Evolutionary conservation across 2,797 vertebrate species (phyloP).

Genomic region (Sebastes taczanowskii): DNA sequence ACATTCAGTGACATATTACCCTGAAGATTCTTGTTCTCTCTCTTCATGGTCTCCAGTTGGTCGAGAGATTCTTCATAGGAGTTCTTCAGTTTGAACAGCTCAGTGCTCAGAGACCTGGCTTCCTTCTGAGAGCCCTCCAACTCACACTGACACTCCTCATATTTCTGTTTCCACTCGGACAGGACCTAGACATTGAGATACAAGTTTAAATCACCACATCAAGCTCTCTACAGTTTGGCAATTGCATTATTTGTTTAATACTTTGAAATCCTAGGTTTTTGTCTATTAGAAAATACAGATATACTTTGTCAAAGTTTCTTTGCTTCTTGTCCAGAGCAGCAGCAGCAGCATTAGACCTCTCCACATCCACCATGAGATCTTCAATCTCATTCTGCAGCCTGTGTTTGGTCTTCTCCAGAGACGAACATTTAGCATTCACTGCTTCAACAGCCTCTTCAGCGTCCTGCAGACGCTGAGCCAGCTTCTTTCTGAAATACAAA

Average conservation of each 20-base stretch:
- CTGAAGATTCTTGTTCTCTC: conserved; percentile 91
- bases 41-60: conserved; percentile 82
- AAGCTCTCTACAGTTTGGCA: neutral
- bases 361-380: conserved; percentile 92
- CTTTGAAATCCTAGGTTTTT: neutral
- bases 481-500: conserved; percentile 38
- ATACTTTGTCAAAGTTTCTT: conserved; percentile 85
- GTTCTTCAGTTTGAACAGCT: conserved; percentile 85
- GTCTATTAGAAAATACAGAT: neutral
- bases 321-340: conserved; percentile 88
- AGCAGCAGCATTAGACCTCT: conserved; percentile 88
- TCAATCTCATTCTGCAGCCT: conserved; percentile 92
- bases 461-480: conserved; percentile 89
- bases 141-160: conserved; percentile 77
- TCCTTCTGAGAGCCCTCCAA: conserved; percentile 81
- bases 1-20: conserved; percentile 28
- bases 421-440: conserved; percentile 90
- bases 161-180: conserved; percentile 81
- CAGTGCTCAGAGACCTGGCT: conserved; percentile 79
- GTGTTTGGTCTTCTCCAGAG: conserved; percentile 93
- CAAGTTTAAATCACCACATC: neutral
- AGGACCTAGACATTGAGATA: conserved; percentile 51
- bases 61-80: conserved; percentile 83
- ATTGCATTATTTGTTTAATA: neutral
- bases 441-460: conserved; percentile 90